Evolutionary conservation across 2,888 invertebrate species (phyloP), one percentile per base, ranked within the genome.

Genomic region (Machimus atricapillus): DNA sequence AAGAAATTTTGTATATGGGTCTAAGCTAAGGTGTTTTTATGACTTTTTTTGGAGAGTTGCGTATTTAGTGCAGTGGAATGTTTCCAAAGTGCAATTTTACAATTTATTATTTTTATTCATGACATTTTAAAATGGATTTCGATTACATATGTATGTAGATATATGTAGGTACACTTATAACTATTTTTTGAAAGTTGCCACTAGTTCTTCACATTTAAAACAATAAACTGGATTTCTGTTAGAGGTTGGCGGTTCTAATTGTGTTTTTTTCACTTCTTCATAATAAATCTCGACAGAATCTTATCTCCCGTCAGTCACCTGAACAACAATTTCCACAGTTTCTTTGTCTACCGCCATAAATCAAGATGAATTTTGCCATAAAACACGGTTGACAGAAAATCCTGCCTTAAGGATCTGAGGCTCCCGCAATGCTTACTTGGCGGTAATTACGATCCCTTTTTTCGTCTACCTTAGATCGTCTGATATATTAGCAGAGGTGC

Each of bases 261-360:
- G 19, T 66, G 12, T 3, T 66, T 66, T 66, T 23, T 66, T 66
- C 27, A 66, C 12, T 66, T 66, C 14, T 19, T 23, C 9, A 2
- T 66, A 66, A 66, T 66, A 66, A 23, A 66, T 66, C 23, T 27
- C 7, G 1, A 27, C 27, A 66, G 23, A 9, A 23, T 66, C 66
- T 66, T 66, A 66, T 66, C 66, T 40, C 73, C 58, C 43, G 81
- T 86, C 76, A 87, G 76, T 86, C 86, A 87, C 77, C 83, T 86
- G 77, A 83, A 87, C 86, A 86, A 37, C 43, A 66, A 86, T 86
- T 87, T 86, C 86, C 82, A 87, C 87, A 86, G 86, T 83, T 86
- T 85, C 56, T 66, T 81, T 86, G 56, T 74, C 79, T 79, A 73
- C 74, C 85, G 73, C 19, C 37, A 87, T 88, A 88, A 88, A 88